phyloP scores from a whole-genome alignment of 2,888 invertebrate genomes.

The Sepioteuthis lessoniana region DNA sequence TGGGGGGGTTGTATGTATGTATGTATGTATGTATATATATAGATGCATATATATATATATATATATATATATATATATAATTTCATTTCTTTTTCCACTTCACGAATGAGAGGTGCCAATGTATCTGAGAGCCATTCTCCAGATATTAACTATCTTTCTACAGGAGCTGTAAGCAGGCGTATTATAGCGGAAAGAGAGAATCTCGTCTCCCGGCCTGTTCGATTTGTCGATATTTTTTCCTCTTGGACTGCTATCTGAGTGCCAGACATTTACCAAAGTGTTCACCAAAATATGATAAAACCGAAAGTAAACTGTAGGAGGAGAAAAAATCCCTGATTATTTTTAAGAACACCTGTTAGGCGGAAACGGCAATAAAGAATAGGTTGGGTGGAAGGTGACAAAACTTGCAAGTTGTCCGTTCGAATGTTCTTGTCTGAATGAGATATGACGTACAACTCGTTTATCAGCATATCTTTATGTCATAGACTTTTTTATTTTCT shows the following conservation, averaged over 20 bases:
- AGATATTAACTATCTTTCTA: conserved; percentile 15
- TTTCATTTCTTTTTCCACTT: not conserved
- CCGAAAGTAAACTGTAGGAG: not conserved
- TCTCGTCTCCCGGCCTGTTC: conserved; percentile 16
- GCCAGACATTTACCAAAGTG: not conserved
- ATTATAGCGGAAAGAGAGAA: not conserved
- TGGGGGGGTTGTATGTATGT: too few species aligned
- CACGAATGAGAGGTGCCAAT: conserved; percentile 4
- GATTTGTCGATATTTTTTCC: not conserved
- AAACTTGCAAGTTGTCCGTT: not conserved
- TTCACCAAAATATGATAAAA: conserved; percentile 6
- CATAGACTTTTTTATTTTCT: too few species aligned
- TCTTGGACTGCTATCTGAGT: not conserved
- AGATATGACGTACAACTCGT: not conserved
- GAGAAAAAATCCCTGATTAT: conserved; percentile 17
- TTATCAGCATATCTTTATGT: not conserved
- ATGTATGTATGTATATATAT: not conserved
- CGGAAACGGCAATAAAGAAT: not conserved
- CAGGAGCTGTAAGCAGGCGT: not conserved
- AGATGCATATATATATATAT: not conserved
- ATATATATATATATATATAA: not conserved
- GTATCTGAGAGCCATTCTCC: not conserved
- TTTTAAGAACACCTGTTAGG: not conserved
- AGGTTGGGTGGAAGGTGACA: not conserved
- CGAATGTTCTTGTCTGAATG: not conserved